Base-by-base conservation (phyloP, 2,797 vertebrate species). In the Chaenodraco wilsoni region DNA sequence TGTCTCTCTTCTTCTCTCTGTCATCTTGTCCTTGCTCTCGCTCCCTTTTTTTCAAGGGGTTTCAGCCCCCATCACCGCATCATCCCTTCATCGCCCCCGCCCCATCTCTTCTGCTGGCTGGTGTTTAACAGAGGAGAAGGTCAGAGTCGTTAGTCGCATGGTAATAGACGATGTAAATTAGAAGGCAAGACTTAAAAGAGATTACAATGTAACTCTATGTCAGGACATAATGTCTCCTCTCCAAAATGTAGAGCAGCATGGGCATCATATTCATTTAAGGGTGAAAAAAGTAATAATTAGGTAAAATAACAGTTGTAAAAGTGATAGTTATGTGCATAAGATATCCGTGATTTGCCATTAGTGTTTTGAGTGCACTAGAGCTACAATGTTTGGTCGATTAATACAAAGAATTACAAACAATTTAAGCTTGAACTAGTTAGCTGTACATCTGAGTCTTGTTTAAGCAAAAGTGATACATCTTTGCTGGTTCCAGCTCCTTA, bases 141-240 rank as follows among this genome's bases (percentile, higher is more conserved):
- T 93, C 91, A 89, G 68, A 87, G 89, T 92, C 88, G 78, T 92
- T 91, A 92, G 85, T 69, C 50, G 63, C 69, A 80, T 79, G 41
- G 85, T 89, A 89, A 87, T 89, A 80, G 87, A 88, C 72, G 74
- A 81, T 84, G 87, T 78, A 84, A 86, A 91, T 90, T 83, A 88
- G 82, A 90, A 72, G 79, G 82, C 76, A 74, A 70, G 79, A 75
- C 69, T 86, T 75, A 68, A 69, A 76, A 69, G 48, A 82, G 78
- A 88, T 87, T 84, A 85, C 81, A 81, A 67, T 69, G 56, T 59
- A 74, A 79, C 81, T 82, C 60, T 27, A 17, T 67, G 63, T 85
- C 83, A 69, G 69, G 55, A 31, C 50, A 43, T 23, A 79, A 68
- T 69, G 76, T 81, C 48, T 81, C 44, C 44, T 56, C 45, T 76